phyloP scores from a whole-genome alignment of 2,797 vertebrate species.

The Xenentodon cancila region DNA sequence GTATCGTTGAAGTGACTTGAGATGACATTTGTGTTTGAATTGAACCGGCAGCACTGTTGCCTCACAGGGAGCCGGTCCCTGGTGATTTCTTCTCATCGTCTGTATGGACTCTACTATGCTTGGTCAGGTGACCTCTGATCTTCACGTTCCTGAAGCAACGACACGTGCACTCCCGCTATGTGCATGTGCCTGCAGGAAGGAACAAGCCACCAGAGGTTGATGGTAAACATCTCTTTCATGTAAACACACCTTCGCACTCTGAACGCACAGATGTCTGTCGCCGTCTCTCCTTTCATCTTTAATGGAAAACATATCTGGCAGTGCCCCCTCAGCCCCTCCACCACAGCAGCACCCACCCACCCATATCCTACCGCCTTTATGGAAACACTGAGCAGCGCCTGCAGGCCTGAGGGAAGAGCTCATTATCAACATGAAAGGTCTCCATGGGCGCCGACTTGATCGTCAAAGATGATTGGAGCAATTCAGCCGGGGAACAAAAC shows the following conservation, averaged over 20 bases:
- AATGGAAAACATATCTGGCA: slow-evolving; percentile 73
- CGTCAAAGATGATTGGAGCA: slow-evolving; percentile 59
- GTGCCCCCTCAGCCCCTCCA: slow-evolving; percentile 19
- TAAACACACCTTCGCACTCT: slow-evolving; percentile 42
- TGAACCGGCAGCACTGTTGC: too few relatives aligned
- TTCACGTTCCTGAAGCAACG: slow-evolving; percentile 1
- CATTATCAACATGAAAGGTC: slow-evolving; percentile 72
- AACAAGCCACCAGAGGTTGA: slow-evolving; percentile 30
- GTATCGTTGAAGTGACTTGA: too few relatives aligned
- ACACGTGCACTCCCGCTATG: not conserved
- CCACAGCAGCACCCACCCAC: slow-evolving; percentile 55
- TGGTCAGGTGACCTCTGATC: too few relatives aligned
- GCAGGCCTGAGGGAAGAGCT: slow-evolving; percentile 62
- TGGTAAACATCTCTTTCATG: slow-evolving; percentile 51
- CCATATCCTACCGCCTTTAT: slow-evolving; percentile 54
- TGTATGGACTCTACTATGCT: not conserved
- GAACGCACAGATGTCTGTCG: slow-evolving; percentile 58
- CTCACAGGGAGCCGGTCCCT: too few relatives aligned
- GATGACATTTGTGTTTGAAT: too few relatives aligned
- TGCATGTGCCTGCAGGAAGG: slow-evolving; percentile 33
- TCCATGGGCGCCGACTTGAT: slow-evolving; percentile 56
- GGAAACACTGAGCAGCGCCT: slow-evolving; percentile 52
- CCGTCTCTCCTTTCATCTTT: slow-evolving; percentile 70
- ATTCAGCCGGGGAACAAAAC: slow-evolving; percentile 45
- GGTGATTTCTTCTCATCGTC: not conserved